Percentiles rank a stretch among this genome's conserved stretches.
Evolutionary conservation across 2,888 invertebrate species (phyloP).

Genomic region (Cylloceria caligata): DNA sequence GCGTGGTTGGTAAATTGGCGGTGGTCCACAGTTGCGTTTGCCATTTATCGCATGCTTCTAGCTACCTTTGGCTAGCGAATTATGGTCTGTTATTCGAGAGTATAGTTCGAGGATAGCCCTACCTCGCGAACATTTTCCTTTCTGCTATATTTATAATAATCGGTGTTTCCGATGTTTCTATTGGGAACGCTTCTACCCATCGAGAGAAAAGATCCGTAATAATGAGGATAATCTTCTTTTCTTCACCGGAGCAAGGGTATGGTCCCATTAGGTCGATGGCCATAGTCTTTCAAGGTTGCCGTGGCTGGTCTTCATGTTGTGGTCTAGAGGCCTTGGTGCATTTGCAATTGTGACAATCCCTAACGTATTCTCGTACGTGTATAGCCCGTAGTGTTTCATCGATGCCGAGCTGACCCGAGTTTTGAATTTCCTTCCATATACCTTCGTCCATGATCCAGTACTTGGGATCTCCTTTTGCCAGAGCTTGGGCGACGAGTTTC

Average conservation of each 20-base stretch:
- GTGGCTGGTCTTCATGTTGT: neutral
- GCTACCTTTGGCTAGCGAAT: slow-evolving; percentile 53
- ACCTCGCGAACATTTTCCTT: neutral
- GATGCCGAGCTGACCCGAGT: no score
- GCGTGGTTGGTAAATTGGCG: slow-evolving; percentile 43
- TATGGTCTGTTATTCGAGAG: slow-evolving; percentile 21
- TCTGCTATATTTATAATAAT: neutral
- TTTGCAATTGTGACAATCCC: no score
- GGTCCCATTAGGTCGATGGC: slow-evolving; percentile 16
- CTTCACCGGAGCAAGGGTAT: neutral
- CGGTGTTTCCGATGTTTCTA: neutral
- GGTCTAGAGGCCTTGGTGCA: no score
- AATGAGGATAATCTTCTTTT: slow-evolving; percentile 61
- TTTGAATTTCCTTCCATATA: neutral
- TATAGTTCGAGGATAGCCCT: neutral
- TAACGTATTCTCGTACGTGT: no score
- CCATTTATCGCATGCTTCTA: slow-evolving; percentile 56
- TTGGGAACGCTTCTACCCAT: slow-evolving; percentile 69
- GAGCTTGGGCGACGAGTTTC: neutral
- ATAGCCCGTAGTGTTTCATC: no score
- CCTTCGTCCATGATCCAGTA: neutral
- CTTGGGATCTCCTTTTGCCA: neutral
- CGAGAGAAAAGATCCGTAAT: slow-evolving; percentile 67
- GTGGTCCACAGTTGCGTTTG: slow-evolving; percentile 62
- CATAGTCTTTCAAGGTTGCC: neutral